Evolutionary conservation across 2,797 vertebrate species (phyloP).

Genomic region (Trichosurus vulpecula): DNA sequence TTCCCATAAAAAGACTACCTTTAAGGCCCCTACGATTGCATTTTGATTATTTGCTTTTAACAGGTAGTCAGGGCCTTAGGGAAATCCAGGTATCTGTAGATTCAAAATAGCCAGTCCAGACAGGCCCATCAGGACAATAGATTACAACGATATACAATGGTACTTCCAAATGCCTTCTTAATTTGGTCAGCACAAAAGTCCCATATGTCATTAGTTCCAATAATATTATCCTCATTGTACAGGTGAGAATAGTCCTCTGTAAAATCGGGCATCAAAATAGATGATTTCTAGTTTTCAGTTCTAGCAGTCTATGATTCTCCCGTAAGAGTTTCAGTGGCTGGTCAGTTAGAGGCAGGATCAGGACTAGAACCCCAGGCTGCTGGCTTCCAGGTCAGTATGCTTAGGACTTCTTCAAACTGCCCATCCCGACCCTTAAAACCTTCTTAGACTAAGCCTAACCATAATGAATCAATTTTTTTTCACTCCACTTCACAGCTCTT

Average conservation of each 20-base stretch:
- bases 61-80: background rate
- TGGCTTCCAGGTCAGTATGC: background rate
- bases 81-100: slow-evolving; percentile 24
- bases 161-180: background rate
- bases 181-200: background rate
- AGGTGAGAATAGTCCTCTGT: background rate
- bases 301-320: background rate
- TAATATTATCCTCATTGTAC: background rate
- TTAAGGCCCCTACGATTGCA: slow-evolving; percentile 16
- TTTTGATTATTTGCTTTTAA: slow-evolving; percentile 7
- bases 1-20: slow-evolving; percentile 30
- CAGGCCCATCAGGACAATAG: background rate
- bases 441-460: background rate
- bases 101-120: slow-evolving; percentile 29
- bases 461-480: background rate
- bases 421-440: background rate
- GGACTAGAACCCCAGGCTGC: background rate
- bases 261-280: background rate
- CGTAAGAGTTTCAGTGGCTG: background rate
- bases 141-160: background rate
- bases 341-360: background rate
- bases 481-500: background rate
- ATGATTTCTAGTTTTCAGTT: background rate
- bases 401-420: background rate
- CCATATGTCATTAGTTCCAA: background rate